Evolutionary conservation across 53 echinoderm and acorn worm species (phyloP), one percentile per base, ranked within the genome.

Genomic region (Temnopleurus reevesii): DNA sequence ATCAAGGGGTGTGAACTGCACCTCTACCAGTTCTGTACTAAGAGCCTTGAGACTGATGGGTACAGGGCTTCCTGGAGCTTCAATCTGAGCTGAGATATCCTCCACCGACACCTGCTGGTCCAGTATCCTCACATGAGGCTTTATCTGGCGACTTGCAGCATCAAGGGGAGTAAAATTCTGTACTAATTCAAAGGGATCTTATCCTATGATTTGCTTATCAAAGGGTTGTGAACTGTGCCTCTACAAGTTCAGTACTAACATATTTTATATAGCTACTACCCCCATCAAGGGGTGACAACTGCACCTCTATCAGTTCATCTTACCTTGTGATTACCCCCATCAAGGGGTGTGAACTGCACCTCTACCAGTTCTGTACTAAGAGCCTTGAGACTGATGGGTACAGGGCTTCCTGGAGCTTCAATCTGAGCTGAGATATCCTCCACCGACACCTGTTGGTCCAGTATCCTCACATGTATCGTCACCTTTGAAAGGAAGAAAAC

Each of bases 241-340:
- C 94, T 5, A 96, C 92, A 41, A 93, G 82, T 3, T 96, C 92
- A 15, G 81, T 77, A 26, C 86, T 89, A 17, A 93, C 56, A 21
- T 91, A 92, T 90, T 93, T 92, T 6, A 94, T n/a, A n/a, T n/a
- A n/a, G n/a, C n/a, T n/a, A n/a, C n/a, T n/a, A n/a, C n/a, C n/a
- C n/a, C n/a, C n/a, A n/a, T n/a, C n/a, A n/a, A n/a, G n/a, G n/a
- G n/a, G n/a, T n/a, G n/a, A n/a, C n/a, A n/a, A n/a, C n/a, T n/a
- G n/a, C n/a, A n/a, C n/a, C n/a, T n/a, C n/a, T n/a, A n/a, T n/a
- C 53, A 10, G 53, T 51, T 51, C 30, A 24, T 34, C 71, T 83
- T 86, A 99, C 99, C 93, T 94, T 93, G 45, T 99, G 96, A 8
- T 91, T 91, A 36, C 99, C 96, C 35, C 89, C 94, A 43, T 96